Conservation (phyloP, 2,113 vertebrate genomes). For the Boulengeromyrus knoepffleri region DNA sequence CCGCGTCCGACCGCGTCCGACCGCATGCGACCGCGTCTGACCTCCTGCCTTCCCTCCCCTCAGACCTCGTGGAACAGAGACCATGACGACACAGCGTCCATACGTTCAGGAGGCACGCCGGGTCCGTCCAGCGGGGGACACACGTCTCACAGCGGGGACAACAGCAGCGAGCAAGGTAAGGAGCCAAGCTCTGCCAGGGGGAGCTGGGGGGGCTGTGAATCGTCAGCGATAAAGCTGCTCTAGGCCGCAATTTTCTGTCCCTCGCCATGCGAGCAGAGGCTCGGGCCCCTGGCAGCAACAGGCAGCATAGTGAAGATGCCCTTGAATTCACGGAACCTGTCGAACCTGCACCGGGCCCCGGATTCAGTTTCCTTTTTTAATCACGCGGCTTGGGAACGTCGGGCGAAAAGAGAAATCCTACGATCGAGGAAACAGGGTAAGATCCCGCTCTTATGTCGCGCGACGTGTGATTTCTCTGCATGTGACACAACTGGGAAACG, state of each 20-base stretch:
- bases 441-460: not conserved
- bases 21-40: not conserved
- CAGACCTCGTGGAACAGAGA: constrained; percentile 86
- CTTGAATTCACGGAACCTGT: not conserved
- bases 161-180: constrained; percentile 89
- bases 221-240: constrained; percentile 17
- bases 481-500: not conserved
- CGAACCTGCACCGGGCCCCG: not conserved
- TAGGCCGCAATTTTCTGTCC: not conserved
- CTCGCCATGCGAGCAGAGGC: not conserved
- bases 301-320: not conserved
- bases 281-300: not conserved
- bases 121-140: constrained; percentile 81
- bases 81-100: constrained; percentile 73
- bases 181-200: not conserved
- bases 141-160: constrained; percentile 82
- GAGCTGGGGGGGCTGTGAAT: not conserved
- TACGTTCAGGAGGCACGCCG: constrained; percentile 74
- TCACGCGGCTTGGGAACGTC: not conserved
- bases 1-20: not conserved
- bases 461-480: not conserved
- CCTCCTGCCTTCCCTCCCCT: not conserved
- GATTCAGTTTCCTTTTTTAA: not conserved
- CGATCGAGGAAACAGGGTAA: not conserved
- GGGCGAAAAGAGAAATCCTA: not conserved